These are phyloP conservation scores for Thera obeliscata DNA, from an alignment of 2,888 invertebrate species.

Conservation along the genomic window DNA sequence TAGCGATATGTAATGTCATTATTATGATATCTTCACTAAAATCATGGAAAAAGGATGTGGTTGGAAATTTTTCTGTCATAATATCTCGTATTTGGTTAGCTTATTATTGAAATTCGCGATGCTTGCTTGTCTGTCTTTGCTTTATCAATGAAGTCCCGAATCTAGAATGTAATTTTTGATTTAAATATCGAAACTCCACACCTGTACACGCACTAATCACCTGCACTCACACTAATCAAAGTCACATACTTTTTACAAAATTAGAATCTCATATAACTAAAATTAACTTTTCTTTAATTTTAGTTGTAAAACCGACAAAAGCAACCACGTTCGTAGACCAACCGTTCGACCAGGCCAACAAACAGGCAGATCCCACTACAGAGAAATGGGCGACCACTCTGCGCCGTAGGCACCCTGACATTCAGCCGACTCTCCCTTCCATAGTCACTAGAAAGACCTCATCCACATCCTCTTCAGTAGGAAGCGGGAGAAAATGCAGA, in stretches of 20 bases:
- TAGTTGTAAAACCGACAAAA: conserved; percentile 76
- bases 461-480: conserved; percentile 76
- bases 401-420: conserved; percentile 86
- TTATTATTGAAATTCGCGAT: too few species aligned
- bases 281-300: conserved; percentile 44
- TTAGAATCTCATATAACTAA: conserved; percentile 13
- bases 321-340: conserved; percentile 57
- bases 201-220: too few species aligned
- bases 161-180: too few species aligned
- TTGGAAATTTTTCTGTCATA: too few species aligned
- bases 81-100: too few species aligned
- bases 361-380: conserved; percentile 75
- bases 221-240: too few species aligned
- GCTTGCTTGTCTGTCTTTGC: too few species aligned
- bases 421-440: conserved; percentile 87
- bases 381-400: conserved; percentile 89
- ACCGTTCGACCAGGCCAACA: conserved; percentile 58
- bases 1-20: too few species aligned
- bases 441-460: conserved; percentile 80
- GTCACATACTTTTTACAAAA: background rate
- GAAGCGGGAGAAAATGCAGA: conserved; percentile 71
- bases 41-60: too few species aligned
- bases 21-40: too few species aligned
- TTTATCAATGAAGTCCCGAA: too few species aligned
- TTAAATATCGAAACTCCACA: too few species aligned